These are phyloP conservation scores for Ormyrus rosae DNA, from an alignment of 2,888 invertebrate genomes.

Conservation along the genomic window DNA sequence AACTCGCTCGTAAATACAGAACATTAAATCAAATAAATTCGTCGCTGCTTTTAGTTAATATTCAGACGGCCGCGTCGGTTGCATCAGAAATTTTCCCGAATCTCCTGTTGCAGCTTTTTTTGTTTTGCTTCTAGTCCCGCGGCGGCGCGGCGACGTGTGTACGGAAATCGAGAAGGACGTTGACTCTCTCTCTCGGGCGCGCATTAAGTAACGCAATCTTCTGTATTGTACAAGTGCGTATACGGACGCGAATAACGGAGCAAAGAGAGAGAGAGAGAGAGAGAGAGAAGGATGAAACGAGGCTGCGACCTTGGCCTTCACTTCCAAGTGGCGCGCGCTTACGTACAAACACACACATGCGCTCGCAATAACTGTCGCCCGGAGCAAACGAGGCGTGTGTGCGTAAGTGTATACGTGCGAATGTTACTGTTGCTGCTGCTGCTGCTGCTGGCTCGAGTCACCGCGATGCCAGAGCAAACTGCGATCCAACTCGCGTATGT, in stretches of 20 bases:
- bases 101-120: no score
- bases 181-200: constrained; percentile 39
- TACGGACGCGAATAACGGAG: constrained; percentile 46
- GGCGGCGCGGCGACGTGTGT: neutral
- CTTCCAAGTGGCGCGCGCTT: constrained; percentile 56
- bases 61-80: no score
- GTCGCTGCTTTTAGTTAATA: no score
- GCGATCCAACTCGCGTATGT: constrained; percentile 15
- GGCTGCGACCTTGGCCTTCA: constrained; percentile 67
- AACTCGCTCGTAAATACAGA: no score
- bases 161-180: constrained; percentile 54
- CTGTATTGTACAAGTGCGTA: constrained; percentile 45
- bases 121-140: no score
- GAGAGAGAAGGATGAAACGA: constrained; percentile 50
- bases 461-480: constrained; percentile 6
- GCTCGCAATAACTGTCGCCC: constrained; percentile 60
- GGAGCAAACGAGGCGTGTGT: constrained; percentile 60
- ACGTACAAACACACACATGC: neutral
- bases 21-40: no score
- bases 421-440: neutral
- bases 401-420: constrained; percentile 7
- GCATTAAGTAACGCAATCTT: constrained; percentile 52
- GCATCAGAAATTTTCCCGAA: no score
- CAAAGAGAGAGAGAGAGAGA: neutral
- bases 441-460: neutral